Base-by-base conservation (phyloP, 53 echinoderm and acorn worm genomes). In the Mesocentrotus franciscanus region DNA sequence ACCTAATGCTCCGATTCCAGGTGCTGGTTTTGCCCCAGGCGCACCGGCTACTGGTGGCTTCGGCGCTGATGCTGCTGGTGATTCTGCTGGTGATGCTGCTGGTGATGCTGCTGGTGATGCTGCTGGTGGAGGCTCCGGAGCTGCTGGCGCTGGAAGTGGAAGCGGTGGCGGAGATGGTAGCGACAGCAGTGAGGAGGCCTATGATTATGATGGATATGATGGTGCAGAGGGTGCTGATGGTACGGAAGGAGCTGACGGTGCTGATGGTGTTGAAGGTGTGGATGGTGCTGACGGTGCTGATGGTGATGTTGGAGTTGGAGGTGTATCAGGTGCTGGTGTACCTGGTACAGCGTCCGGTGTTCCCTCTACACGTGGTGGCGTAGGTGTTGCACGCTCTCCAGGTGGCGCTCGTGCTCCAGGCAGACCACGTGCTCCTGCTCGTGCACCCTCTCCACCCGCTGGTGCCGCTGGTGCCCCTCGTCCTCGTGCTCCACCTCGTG, bases 171-270 rank as follows among this genome's bases (percentile, higher is more conserved):
- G 66, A 35, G 66, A 66, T 66, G 66, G 22, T n/a, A 91, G 91
- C 66, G 64, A 30, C 32, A 91, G 91, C 13, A 64, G 62, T 59
- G 91, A 91, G 36, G 91, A 91, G 39, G 87, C 0, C 4, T 91
- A 91, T 20, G 91, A 91, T 35, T 64, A 66, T 30, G 91, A 91
- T 35, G 91, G 91, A 16, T 24, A 1, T 91, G 91, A 91, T 91
- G 91, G 91, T 34, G 39, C 32, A 62, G 91, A 64, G 10, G 91
- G 91, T 66, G 66, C 20, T 66, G 91, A 90, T 20, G 90, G 91
- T 16, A 66, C 36, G 14, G 91, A 91, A n/a, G 91, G 68, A 16
- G 62, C 66, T 66, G 91, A 91, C 35, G 91, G 34, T 34, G 64
- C 29, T 35, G 90, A 58, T 61, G 90, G 90, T 60, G 61, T 8